Evolutionary conservation across 2,113 vertebrate species (phyloP), one percentile per base, ranked within the genome.

Genomic region (Pipa parva): DNA sequence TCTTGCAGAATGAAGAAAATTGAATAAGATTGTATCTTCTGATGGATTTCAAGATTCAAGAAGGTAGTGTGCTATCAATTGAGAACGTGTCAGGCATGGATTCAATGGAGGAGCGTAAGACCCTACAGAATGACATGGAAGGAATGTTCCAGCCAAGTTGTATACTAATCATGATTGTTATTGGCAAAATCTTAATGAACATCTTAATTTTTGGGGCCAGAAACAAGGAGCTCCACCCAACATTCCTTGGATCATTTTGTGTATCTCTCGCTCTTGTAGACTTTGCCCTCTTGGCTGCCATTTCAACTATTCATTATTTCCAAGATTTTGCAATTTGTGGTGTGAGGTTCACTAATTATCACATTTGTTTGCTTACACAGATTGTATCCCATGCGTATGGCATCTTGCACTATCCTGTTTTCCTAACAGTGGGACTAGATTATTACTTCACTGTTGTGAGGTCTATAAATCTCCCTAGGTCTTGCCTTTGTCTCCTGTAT

Each of bases 351-450:
- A 93, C 90, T 0, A 78, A 27, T 24, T 89, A 92, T 45, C 92
- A 96, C 22, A 74, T 89, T 10, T 95, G 92, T 62, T 76, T 94
- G 4, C 71, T 94, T 56, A 81, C 86, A 22, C 90, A 95, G 77
- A 81, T 92, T 28, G 21, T 78, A 0, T 88, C 90, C 20, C 76
- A 84, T 3, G 73, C 82, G 57, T 90, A 87, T 0, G 61, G 84
- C 0, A 25, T 77, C 20, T 20, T 94, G 74, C 88, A 89, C 67
- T 90, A 82, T 66, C 91, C 91, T 0, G 79, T 90, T 1, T 81
- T 77, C 13, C 26, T 91, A 0, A 24, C 80, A 26, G 73, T 87
- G 17, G 74, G 52, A 10, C 63, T 91, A 72, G 92, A 94, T 75
- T 84, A 91, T 63, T 85, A 81, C 68, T 63, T 78, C 50, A 81